A percentile compares a stretch with the other conserved stretches of the same genome.
Conservation (phyloP, 1,140 invertebrate genomes). For the Radopholus similis region DNA sequence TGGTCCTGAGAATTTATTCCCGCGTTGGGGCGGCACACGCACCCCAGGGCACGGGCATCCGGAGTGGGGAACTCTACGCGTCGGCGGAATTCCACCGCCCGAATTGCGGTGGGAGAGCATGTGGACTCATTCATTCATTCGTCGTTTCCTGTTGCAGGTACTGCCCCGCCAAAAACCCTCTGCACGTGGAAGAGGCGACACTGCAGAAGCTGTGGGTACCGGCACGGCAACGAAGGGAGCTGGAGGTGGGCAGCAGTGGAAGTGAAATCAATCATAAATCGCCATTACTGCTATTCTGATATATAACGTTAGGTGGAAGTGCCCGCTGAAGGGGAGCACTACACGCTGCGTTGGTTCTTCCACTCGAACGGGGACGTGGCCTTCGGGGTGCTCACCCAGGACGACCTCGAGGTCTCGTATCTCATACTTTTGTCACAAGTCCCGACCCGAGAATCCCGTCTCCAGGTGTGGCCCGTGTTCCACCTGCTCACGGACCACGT, state of each 20-base stretch:
- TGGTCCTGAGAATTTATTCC: conserved; percentile 30
- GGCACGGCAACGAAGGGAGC: conserved; percentile 20
- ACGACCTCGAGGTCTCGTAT: conserved; percentile 13
- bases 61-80: conserved; percentile 28
- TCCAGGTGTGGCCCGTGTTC: conserved; percentile 28
- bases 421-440: conserved; percentile 8
- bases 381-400: conserved; percentile 14
- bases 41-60: conserved; percentile 10
- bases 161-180: conserved; percentile 29
- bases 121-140: background rate
- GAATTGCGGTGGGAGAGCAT: conserved; percentile 10
- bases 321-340: background rate
- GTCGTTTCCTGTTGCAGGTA: conserved; percentile 26
- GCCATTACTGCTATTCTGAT: too few relatives aligned
- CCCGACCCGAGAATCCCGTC: too few relatives aligned
- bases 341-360: conserved; percentile 37
- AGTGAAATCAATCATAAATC: too few relatives aligned
- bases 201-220: conserved; percentile 32
- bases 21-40: conserved; percentile 30
- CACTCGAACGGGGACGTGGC: conserved; percentile 29
- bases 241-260: too few relatives aligned
- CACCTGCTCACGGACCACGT: conserved; percentile 35
- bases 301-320: too few relatives aligned
- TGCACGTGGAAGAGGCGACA: conserved; percentile 22
- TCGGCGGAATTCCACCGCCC: conserved; percentile 33